Evolutionary conservation across 1,140 invertebrate species (phyloP), one percentile per base, ranked within the genome.

Genomic region (Diploscapter pachys): DNA sequence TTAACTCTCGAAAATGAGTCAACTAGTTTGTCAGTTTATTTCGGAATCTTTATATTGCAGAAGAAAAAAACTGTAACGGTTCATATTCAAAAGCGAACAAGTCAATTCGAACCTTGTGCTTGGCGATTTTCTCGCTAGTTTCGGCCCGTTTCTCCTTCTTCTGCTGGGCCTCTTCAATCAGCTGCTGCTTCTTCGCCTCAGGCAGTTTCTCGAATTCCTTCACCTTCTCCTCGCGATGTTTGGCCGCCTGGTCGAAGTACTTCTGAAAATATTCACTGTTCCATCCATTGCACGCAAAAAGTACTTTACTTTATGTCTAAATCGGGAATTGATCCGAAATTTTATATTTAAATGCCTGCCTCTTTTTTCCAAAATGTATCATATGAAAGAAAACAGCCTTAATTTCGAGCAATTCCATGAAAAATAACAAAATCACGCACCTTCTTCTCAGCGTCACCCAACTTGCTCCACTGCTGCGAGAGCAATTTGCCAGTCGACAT

Each of bases 241-340:
- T 6, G 8, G 8, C 11, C n/a, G 69, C n/a, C 53, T 61, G n/a
- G 8, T 6, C 50, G 13, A 61, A 48, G 51, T 61, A 61, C 49
- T 71, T 71, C 54, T 71, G 56, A 68, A 68, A 6, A 70, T 69
- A 31, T 31, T 59, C 13, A 9, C 57, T 11, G 13, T 13, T 59
- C 13, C 57, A 59, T 59, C 57, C 13, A 13, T 59, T 59, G 9
- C 2, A 13, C 57, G 57, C 9, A 13, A 59, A 59, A 9, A 59
- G 13, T 59, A 59, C 13, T 59, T 11, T 59, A 11, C 9, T 59
- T 59, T 59, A 9, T 59, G 9, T 59, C 13, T 59, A 59, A 9
- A 9, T 13, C 57, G 57, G 13, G 13, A 59, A 59, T 11, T 9
- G 9, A 31, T 31, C 31, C 31, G 8, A 9, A 71, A 61, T 65